Base-by-base conservation (phyloP, 1,140 invertebrate species). In the Diuraphis noxia region DNA sequence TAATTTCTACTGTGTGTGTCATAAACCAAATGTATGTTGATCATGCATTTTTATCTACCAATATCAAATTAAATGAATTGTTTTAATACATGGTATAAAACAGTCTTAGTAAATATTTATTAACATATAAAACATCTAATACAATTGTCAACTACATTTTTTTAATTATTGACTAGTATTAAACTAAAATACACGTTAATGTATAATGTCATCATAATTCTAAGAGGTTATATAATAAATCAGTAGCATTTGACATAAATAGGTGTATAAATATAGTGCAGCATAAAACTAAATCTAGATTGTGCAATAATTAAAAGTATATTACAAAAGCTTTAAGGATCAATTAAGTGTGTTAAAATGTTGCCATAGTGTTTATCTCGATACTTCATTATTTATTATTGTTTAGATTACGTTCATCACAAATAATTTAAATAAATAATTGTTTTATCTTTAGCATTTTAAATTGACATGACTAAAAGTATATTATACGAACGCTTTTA, bases 121-220 rank as follows among this genome's bases (percentile, higher is more conserved):
- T 87, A 56, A 87, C 85, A 56, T 23, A 38, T 56, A 30, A 87
- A 87, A 87, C 34, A 86, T 87, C 36, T 40, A 87, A 87, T 87
- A 87, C 49, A 87, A 87, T 56, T 56, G 30, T 84, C 6, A 84
- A 43, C 9, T 87, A 52, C 41, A 52, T 56, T n/a, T 56, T 88
- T 43, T 43, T 84, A 63, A 63, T 85, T 88, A 88, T 56, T 88
- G 86, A 88, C 86, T 88, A 88, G 86, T 88, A 63, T 88, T 88
- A 88, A 88, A 63, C 17, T 63, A 63, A 88, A 63, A 30, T 88
- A 88, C 49, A 87, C 9, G 38, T 87, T 46, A 87, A 87, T 52
- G 46, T 36, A 49, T 49, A 86, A 87, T 87, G 36, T 56, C 56
- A 56, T 87, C 10, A 56, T 56, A 87, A 49, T 56, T 19, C 7